Conservation (phyloP, 2,113 vertebrate species). For the Pseudopipra pipra region DNA sequence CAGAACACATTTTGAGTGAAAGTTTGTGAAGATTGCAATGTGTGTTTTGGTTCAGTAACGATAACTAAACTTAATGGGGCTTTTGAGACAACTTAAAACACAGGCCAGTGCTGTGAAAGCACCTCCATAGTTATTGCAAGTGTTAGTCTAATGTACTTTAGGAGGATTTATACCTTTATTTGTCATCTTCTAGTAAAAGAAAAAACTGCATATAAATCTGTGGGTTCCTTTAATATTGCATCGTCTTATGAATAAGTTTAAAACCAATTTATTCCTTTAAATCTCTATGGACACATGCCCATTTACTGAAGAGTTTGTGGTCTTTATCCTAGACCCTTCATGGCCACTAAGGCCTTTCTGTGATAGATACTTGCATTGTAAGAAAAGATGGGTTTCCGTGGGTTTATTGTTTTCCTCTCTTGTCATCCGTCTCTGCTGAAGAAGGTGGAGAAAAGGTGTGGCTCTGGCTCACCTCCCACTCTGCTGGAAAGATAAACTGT, state of each 20-base stretch:
- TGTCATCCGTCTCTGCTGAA: neutral
- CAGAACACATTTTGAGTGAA: neutral
- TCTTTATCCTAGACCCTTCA: neutral
- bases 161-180: neutral
- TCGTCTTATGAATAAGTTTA: neutral
- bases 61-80: neutral
- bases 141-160: neutral
- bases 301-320: neutral
- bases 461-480: neutral
- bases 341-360: neutral
- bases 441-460: neutral
- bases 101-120: neutral
- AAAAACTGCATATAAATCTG: neutral
- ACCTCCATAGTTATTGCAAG: neutral
- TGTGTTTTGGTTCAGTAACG: neutral
- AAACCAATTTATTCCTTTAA: neutral
- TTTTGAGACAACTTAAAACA: neutral
- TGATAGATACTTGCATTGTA: accelerated
- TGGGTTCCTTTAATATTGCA: neutral
- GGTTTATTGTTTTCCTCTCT: neutral
- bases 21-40: neutral
- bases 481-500: neutral
- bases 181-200: neutral
- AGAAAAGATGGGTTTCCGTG: neutral
- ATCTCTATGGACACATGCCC: accelerated